Percentiles rank a stretch among this genome's conserved stretches.
phyloP scores from a whole-genome alignment of 2,888 invertebrate species.

The Andrena dorsata region DNA sequence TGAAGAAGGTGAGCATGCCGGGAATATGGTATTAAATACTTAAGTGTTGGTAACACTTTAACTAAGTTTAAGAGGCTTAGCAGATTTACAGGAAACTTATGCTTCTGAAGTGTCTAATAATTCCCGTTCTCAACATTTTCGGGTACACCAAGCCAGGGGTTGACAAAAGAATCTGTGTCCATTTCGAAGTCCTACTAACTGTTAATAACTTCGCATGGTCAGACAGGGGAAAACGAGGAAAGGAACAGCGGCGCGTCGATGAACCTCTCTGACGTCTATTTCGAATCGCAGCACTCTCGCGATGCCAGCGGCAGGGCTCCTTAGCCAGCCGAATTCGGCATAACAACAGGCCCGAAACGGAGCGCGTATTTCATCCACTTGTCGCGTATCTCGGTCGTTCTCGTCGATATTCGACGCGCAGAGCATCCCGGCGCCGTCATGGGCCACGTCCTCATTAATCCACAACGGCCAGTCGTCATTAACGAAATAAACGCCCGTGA shows the following conservation, averaged over 20 bases:
- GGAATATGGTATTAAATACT: not conserved
- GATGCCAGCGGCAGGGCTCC: slow-evolving; percentile 35
- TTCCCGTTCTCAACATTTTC: too few species aligned
- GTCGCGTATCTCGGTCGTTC: slow-evolving; percentile 60
- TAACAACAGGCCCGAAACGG: slow-evolving; percentile 41
- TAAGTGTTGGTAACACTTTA: too few species aligned
- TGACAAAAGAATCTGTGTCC: too few species aligned
- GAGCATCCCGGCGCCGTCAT: slow-evolving; percentile 42
- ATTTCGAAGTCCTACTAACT: too few species aligned
- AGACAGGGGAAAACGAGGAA: not conserved
- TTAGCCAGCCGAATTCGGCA: slow-evolving; percentile 40
- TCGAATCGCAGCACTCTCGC: not conserved
- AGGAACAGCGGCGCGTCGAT: not conserved
- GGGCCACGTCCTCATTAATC: slow-evolving; percentile 69
- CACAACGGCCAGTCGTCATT: slow-evolving; percentile 61
- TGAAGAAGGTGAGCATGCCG: slow-evolving; percentile 91
- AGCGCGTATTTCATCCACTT: slow-evolving; percentile 41
- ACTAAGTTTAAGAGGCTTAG: too few species aligned
- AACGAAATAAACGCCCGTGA: slow-evolving; percentile 69
- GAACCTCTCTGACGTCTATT: slow-evolving; percentile 26
- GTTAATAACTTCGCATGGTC: not conserved
- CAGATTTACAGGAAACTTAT: too few species aligned
- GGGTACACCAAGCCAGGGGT: too few species aligned
- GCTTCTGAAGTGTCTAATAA: too few species aligned
- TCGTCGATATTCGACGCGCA: slow-evolving; percentile 62